Base-by-base conservation (phyloP, 2,888 invertebrate genomes). In the Parnassius mnemosyne region DNA sequence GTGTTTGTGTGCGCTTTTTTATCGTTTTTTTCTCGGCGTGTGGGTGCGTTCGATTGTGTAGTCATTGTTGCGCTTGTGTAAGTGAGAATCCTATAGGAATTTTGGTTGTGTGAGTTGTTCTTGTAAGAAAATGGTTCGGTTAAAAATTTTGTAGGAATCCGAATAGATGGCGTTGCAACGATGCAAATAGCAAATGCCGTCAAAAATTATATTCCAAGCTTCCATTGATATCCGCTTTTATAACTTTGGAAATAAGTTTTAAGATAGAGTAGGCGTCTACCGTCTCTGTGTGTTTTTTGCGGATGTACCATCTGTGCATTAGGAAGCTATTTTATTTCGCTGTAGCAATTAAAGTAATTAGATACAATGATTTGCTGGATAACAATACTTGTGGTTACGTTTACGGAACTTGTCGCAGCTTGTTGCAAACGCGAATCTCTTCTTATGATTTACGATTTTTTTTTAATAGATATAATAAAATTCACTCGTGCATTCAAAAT, bases 21-120 rank as follows among this genome's bases (percentile, higher is more conserved):
- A 89, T 87, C 87, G 88, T 88, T 90, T 91, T 89, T 90, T 89
- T 89, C 87, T 84, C 79, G 71, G 74, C 78, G 91, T 90, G 89
- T 90, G 90, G 81, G 90, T 89, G 87, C 83, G 83, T 88, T 87
- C 85, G 84, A 88, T 89, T 89, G 89, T 91, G 83, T 85, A 75
- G 64, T 64, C 65, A 64, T 60, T 53, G 68, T 61, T 59, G 67
- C 53, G 42, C 44, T 46, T 60, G 66, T 62, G 63, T 46, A 20
- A 34, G 70, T 72, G 84, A 80, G 79, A 73, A 83, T 67, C 74
- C 78, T 78, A 76, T 13, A 20, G 46, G n/a, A 68, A 51, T 34
- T 74, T 46, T 7, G 69, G 64, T 54, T 49, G 61, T 53, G 87
- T 83, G 85, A 61, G 81, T 68, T 76, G 83, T 87, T 91, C 91